Evolutionary conservation across 2,888 invertebrate species (phyloP).

Genomic region (Athalia cordata): DNA sequence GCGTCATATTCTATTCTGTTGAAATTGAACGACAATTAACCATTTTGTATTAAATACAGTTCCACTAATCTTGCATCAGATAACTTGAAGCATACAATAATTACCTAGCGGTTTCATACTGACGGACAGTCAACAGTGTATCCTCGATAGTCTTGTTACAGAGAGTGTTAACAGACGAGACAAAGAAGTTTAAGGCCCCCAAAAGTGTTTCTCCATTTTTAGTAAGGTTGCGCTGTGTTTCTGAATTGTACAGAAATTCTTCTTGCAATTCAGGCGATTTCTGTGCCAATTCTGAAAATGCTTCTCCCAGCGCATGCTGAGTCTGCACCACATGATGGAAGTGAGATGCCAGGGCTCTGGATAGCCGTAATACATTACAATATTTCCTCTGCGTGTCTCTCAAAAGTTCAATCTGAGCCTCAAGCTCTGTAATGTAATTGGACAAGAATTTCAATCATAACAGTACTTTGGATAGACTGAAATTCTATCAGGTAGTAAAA

Average conservation of each 20-base stretch:
- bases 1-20: conserved; percentile 97
- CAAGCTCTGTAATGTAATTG: conserved; percentile 82
- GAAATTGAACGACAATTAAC: conserved; percentile 47
- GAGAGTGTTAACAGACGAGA: conserved; percentile 95
- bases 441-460: conserved; percentile 3
- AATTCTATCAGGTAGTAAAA: neutral
- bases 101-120: conserved; percentile 87
- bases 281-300: conserved; percentile 96
- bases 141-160: conserved; percentile 99
- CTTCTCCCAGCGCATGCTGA: conserved; percentile 92
- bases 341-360: conserved; percentile 90
- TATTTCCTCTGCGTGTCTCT: conserved; percentile 97
- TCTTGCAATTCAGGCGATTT: conserved; percentile 97
- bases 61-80: neutral
- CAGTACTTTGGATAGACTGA: conserved; percentile 36
- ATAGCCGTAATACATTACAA: conserved; percentile 88
- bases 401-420: conserved; percentile 93
- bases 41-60: neutral
- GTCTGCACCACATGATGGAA: conserved; percentile 91
- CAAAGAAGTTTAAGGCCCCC: conserved; percentile 96
- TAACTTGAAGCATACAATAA: conserved; percentile 68
- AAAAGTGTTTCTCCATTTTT: conserved; percentile 95
- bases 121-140: conserved; percentile 85
- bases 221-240: conserved; percentile 93
- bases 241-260: conserved; percentile 95